Conservation (phyloP, 53 echinoderm and acorn worm species). For the Glandiceps talaboti region DNA sequence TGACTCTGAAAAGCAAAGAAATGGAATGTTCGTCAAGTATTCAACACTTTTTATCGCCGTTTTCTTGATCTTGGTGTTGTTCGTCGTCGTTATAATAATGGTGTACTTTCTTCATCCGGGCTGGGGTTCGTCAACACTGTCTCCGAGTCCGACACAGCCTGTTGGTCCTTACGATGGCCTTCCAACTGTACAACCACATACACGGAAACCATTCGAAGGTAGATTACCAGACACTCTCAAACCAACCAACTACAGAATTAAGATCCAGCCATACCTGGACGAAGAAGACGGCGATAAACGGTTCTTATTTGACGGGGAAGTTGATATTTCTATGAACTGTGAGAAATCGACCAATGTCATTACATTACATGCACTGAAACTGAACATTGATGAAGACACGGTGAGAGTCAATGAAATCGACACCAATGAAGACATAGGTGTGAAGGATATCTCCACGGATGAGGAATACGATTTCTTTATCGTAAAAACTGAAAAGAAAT, state of each 20-base stretch:
- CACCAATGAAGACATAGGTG: background rate
- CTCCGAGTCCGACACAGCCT: no score
- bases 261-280: background rate
- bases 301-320: background rate
- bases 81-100: background rate
- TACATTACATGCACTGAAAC: background rate
- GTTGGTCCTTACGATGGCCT: no score
- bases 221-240: background rate
- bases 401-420: background rate
- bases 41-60: background rate
- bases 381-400: background rate
- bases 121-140: background rate
- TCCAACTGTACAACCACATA: background rate
- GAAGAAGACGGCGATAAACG: background rate
- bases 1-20: no score
- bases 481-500: background rate
- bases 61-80: background rate
- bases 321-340: background rate
- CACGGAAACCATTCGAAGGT: background rate
- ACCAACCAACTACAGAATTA: background rate
- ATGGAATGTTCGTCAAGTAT: background rate
- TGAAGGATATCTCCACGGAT: background rate
- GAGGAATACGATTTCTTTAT: background rate
- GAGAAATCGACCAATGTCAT: background rate
- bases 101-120: background rate